Conservation (phyloP, 2,888 invertebrate genomes). For the Himalopsyche japonica region DNA sequence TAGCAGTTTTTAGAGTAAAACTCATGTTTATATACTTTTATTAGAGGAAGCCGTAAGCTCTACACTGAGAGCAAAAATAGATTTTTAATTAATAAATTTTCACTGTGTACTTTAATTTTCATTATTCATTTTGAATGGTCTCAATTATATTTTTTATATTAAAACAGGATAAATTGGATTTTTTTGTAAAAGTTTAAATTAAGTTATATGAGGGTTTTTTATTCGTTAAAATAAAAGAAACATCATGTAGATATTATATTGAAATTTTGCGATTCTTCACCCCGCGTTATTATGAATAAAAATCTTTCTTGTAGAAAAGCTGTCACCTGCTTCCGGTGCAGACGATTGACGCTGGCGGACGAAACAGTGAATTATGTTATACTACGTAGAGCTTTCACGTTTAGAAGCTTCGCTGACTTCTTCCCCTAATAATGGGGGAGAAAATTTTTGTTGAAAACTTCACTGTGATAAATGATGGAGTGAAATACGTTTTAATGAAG, state of each 20-base stretch:
- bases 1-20: too few species aligned
- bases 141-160: too few species aligned
- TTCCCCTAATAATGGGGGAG: not conserved
- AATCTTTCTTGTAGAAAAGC: not conserved
- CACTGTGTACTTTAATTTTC: too few species aligned
- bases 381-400: not conserved
- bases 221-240: not conserved
- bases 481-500: not conserved
- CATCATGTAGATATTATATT: not conserved
- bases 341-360: slow-evolving; percentile 11
- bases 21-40: too few species aligned
- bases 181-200: too few species aligned
- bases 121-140: too few species aligned
- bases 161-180: too few species aligned
- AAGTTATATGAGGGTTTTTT: too few species aligned
- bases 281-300: not conserved
- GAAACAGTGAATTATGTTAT: not conserved
- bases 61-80: too few species aligned
- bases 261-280: not conserved
- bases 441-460: not conserved
- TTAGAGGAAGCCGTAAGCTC: too few species aligned
- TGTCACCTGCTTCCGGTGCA: slow-evolving; percentile 15
- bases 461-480: not conserved
- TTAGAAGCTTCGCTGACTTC: not conserved
- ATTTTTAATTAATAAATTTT: too few species aligned